Evolutionary conservation across 1,140 invertebrate species (phyloP).

Genomic region (Anthonomus grandis): DNA sequence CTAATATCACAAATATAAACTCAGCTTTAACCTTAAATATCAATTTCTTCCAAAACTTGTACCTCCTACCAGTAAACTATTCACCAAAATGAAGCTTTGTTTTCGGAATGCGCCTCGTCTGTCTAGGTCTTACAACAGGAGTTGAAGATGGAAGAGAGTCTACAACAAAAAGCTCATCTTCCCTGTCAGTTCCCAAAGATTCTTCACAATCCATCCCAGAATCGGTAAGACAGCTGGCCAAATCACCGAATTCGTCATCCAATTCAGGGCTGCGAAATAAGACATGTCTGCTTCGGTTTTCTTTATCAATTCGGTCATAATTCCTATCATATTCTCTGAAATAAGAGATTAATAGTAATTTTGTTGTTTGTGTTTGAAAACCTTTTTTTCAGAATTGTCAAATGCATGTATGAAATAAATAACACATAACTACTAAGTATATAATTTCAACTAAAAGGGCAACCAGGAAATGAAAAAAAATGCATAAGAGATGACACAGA

Average conservation of each 20-base stretch:
- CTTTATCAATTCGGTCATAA: no score
- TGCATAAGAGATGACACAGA: no score
- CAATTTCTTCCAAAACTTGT: no score
- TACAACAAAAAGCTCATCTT: background rate
- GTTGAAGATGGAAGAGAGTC: slow-evolving; percentile 10
- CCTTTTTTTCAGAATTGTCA: background rate
- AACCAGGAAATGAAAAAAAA: no score
- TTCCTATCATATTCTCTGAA: background rate
- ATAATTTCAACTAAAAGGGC: no score
- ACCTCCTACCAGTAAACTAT: no score
- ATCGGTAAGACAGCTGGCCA: background rate
- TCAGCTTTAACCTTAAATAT: no score
- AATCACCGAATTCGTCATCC: background rate
- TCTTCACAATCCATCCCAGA: slow-evolving; percentile 2
- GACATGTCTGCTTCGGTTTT: background rate
- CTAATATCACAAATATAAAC: no score
- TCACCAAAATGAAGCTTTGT: slow-evolving; percentile 13
- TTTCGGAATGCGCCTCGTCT: slow-evolving; percentile 9
- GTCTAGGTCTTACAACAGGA: slow-evolving; percentile 6
- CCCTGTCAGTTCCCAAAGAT: background rate
- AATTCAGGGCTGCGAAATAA: background rate
- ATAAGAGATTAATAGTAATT: background rate
- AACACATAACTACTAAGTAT: no score
- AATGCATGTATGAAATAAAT: no score
- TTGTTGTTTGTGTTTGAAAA: no score